A percentile compares a stretch with the other conserved stretches of the same genome.
These are phyloP conservation scores for Luperina nickerlii DNA, from an alignment of 2,888 invertebrate species.

Conservation along the genomic window DNA sequence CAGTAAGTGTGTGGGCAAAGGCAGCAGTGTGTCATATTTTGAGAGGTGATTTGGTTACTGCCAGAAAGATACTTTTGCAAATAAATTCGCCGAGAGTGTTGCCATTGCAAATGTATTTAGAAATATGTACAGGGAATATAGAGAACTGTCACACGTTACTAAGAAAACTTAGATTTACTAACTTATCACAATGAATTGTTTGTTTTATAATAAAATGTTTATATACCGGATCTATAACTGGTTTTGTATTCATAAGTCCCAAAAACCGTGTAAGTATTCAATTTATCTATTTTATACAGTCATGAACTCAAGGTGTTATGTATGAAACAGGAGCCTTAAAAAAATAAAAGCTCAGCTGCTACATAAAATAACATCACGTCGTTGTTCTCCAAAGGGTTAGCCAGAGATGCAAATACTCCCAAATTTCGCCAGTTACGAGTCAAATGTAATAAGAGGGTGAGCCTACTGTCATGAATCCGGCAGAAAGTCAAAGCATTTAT, in stretches of 20 bases:
- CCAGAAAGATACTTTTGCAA: slow-evolving; percentile 87
- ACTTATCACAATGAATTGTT: slow-evolving; percentile 73
- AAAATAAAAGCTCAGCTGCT: neutral
- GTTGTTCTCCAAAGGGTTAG: neutral
- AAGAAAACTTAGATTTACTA: slow-evolving; percentile 82
- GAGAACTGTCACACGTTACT: slow-evolving; percentile 88
- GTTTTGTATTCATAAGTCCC: slow-evolving; percentile 12
- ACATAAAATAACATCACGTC: neutral
- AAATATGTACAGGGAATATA: slow-evolving; percentile 89
- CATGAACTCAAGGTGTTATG: neutral
- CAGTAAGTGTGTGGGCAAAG: slow-evolving; percentile 89
- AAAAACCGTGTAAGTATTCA: neutral
- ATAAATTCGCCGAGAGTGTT: slow-evolving; percentile 87
- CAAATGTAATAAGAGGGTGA: neutral
- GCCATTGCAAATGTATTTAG: slow-evolving; percentile 90
- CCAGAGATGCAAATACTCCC: neutral
- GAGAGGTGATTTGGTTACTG: slow-evolving; percentile 86
- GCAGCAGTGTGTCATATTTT: slow-evolving; percentile 88
- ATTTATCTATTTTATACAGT: neutral
- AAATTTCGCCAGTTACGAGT: neutral
- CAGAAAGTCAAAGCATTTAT: too few species aligned
- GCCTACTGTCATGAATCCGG: neutral
- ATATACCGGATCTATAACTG: slow-evolving; percentile 37
- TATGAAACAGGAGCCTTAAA: neutral
- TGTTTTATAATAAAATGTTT: slow-evolving; percentile 59